Evolutionary conservation across 2,797 vertebrate species (phyloP), one percentile per base, ranked within the genome.

Genomic region (Setipinna tenuifilis): DNA sequence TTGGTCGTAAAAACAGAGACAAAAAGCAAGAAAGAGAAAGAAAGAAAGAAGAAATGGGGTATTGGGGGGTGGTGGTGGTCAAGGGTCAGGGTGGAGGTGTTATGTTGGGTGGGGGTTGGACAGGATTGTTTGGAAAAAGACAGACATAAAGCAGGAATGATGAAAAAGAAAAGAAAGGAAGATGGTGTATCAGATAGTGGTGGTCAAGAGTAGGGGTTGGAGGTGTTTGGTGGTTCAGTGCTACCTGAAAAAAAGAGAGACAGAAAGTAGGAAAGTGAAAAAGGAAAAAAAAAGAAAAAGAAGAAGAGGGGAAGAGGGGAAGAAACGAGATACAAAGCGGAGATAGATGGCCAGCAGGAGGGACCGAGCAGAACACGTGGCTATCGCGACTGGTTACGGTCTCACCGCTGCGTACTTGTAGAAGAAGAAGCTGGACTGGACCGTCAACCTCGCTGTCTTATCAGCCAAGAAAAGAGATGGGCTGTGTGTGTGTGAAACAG

Each of bases 351-450:
- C 35, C 84, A 86, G 59, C 25, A 85, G 81, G 82, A 85, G 31
- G 81, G 11, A 83, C 59, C 9, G 85, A 85, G 87, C 85, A 75
- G 9, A 83, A 75, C 12, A 21, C 28, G 68, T 23, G 28, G 35
- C 68, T 75, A 75, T 75, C 68, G 31, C 68, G 21, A 14, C 41
- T 75, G 68, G 28, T 75, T 75, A 41, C 6, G 14, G 35, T 31
- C 41, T 75, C 68, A 75, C 68, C 19, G 31, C 17, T 75, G 16
- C 31, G 17, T 2, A 41, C 35, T 6, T 6, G 62, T 14, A 41
- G 10, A 16, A 19, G 83, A 31, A 90, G 86, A 58, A 87, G 25
- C 31, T 75, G 62, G 62, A 75, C 68, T 41, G 10, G n/a, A n/a
- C 82, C 80, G 50, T 83, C 83, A 85, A 68, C n/a, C 6, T 23